Evolutionary conservation across 1,140 invertebrate genomes (phyloP).

Genomic region (Drosophila melanogaster): DNA sequence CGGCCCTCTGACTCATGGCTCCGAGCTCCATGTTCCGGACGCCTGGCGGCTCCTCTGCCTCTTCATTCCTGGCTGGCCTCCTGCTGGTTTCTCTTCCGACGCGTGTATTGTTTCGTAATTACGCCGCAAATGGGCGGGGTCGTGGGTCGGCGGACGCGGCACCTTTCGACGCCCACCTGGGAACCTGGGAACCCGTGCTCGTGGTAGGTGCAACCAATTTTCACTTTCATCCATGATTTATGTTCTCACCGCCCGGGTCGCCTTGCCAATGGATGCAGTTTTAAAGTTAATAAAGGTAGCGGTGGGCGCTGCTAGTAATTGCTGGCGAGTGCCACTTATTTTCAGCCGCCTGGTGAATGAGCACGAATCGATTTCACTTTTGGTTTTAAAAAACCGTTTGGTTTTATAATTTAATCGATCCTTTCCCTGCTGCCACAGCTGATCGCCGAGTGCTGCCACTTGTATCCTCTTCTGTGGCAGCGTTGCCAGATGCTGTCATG

Average conservation of each 20-base stretch:
- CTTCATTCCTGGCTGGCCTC: constrained; percentile 1
- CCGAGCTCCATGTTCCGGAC: neutral
- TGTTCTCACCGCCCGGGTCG: constrained; percentile 20
- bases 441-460: neutral
- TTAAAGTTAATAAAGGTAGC: constrained; percentile 43
- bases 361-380: neutral
- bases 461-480: neutral
- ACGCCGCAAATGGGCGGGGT: constrained; percentile 31
- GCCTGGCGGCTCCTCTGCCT: constrained; percentile 3
- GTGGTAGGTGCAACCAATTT: constrained; percentile 49
- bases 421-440: neutral
- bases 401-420: neutral
- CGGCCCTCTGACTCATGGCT: neutral
- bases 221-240: constrained; percentile 63
- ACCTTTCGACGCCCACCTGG: constrained; percentile 44
- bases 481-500: neutral
- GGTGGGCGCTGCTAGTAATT: constrained; percentile 16
- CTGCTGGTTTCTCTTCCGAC: constrained; percentile 8
- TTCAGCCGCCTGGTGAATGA: neutral
- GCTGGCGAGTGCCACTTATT: neutral
- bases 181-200: constrained; percentile 32
- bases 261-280: constrained; percentile 25
- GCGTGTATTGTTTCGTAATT: constrained; percentile 62
- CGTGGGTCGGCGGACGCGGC: constrained; percentile 13
- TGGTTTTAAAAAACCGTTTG: neutral